Evolutionary conservation across 1,140 invertebrate genomes (phyloP).

Genomic region (Formica exsecta): DNA sequence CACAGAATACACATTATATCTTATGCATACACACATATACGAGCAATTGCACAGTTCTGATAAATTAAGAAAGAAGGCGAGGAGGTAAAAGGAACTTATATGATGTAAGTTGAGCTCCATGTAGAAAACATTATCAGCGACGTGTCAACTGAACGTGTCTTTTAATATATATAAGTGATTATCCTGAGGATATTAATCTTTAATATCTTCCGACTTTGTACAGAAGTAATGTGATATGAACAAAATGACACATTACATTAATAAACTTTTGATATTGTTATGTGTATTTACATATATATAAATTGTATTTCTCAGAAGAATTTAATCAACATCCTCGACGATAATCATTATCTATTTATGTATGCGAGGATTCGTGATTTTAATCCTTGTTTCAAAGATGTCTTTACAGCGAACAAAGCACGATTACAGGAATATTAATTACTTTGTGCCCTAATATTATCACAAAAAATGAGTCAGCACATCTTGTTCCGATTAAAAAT

Average conservation of each 20-base stretch:
- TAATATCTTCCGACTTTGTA: neutral
- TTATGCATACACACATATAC: constrained; percentile 41
- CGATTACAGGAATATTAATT: constrained; percentile 62
- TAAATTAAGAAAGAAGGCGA: constrained; percentile 66
- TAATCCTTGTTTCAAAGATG: constrained; percentile 29
- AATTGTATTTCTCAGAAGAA: neutral
- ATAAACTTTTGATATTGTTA: constrained; percentile 8
- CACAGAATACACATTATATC: constrained; percentile 75
- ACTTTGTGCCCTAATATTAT: constrained; percentile 75
- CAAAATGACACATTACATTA: neutral
- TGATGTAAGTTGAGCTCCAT: constrained; percentile 27
- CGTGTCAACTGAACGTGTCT: neutral
- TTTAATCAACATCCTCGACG: constrained; percentile 19
- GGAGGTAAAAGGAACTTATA: constrained; percentile 68
- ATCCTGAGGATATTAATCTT: constrained; percentile 38
- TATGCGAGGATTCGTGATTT: constrained; percentile 2
- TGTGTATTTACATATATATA: constrained; percentile 1
- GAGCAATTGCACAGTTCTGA: constrained; percentile 67
- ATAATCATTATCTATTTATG: neutral
- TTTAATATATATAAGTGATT: neutral
- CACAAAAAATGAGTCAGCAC: constrained; percentile 69
- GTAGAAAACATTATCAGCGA: constrained; percentile 34
- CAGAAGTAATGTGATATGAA: neutral
- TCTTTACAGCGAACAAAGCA: constrained; percentile 53
- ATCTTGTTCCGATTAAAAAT: constrained; percentile 19